Evolutionary conservation across 2,113 vertebrate genomes (phyloP).

Genomic region (Atractosteus spatula): DNA sequence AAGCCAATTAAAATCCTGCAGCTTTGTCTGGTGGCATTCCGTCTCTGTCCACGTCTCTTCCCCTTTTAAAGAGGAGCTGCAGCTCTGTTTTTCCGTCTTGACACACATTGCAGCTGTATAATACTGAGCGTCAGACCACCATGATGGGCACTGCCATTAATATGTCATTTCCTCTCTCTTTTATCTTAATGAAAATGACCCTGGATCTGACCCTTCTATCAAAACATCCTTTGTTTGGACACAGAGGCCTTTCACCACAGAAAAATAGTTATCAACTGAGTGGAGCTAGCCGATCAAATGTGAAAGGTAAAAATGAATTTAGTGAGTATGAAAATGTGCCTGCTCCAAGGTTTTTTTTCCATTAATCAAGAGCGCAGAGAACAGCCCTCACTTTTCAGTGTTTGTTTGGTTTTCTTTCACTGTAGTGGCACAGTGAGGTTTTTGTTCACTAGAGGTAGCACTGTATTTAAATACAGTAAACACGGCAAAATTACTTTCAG

Average conservation of each 20-base stretch:
- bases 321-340: slow-evolving; percentile 78
- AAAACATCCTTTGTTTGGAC: slow-evolving; percentile 85
- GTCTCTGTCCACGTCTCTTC: too few relatives aligned
- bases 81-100: slow-evolving; percentile 1
- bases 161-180: slow-evolving; percentile 80
- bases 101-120: slow-evolving; percentile 39
- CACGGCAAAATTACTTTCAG: slow-evolving; percentile 77
- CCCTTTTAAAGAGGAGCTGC: too few relatives aligned
- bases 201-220: slow-evolving; percentile 73
- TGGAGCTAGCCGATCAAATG: slow-evolving; percentile 73
- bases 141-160: slow-evolving; percentile 70
- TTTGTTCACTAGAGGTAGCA: slow-evolving; percentile 75
- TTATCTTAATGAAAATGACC: slow-evolving; percentile 79
- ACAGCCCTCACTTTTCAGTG: slow-evolving; percentile 79
- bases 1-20: too few relatives aligned
- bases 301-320: slow-evolving; percentile 75
- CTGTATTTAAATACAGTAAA: slow-evolving; percentile 84
- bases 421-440: slow-evolving; percentile 71
- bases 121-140: slow-evolving; percentile 50
- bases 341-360: slow-evolving; percentile 14
- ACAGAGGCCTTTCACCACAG: slow-evolving; percentile 70
- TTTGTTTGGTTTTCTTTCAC: slow-evolving; percentile 72
- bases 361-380: slow-evolving; percentile 79
- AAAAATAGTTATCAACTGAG: slow-evolving; percentile 71
- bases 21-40: too few relatives aligned